Percentiles rank a stretch among this genome's conserved stretches.
These are phyloP conservation scores for Petrocephalus zakoni DNA, from an alignment of 2,113 vertebrate genomes.

Conservation along the genomic window DNA sequence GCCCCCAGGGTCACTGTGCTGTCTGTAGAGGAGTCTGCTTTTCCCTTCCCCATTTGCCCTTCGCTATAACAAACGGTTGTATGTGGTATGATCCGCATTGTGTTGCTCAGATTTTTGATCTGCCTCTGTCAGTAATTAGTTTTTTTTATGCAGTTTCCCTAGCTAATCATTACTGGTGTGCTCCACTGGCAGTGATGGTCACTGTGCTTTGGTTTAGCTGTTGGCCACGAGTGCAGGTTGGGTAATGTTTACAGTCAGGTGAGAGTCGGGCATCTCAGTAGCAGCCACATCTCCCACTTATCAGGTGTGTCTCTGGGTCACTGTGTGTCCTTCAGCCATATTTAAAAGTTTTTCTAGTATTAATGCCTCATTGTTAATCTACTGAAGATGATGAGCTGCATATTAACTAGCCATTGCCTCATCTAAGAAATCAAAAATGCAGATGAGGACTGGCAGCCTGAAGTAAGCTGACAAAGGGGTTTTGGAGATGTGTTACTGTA, in stretches of 20 bases:
- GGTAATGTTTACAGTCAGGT: neutral
- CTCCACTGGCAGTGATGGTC: neutral
- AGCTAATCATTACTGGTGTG: neutral
- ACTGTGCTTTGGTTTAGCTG: neutral
- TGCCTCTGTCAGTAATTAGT: neutral
- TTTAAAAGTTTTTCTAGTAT: slow-evolving; percentile 30
- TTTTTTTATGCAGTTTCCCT: neutral
- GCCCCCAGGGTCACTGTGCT: neutral
- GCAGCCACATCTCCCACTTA: too few species aligned
- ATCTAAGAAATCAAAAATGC: slow-evolving; percentile 47
- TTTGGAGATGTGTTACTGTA: slow-evolving; percentile 28
- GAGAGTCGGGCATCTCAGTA: too few species aligned
- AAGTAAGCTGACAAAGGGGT: slow-evolving; percentile 29
- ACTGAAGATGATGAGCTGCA: slow-evolving; percentile 37
- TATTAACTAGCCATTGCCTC: slow-evolving; percentile 41
- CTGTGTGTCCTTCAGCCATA: neutral
- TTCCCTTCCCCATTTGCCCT: neutral
- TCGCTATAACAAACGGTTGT: neutral
- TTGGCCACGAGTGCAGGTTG: neutral
- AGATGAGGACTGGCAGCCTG: slow-evolving; percentile 36
- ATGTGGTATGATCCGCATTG: neutral
- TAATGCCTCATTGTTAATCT: slow-evolving; percentile 31
- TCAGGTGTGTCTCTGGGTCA: neutral
- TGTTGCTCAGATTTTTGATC: neutral
- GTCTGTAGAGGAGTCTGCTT: neutral